Base-by-base conservation (phyloP, 2,113 vertebrate genomes). In the Gallinago jamesoni region DNA sequence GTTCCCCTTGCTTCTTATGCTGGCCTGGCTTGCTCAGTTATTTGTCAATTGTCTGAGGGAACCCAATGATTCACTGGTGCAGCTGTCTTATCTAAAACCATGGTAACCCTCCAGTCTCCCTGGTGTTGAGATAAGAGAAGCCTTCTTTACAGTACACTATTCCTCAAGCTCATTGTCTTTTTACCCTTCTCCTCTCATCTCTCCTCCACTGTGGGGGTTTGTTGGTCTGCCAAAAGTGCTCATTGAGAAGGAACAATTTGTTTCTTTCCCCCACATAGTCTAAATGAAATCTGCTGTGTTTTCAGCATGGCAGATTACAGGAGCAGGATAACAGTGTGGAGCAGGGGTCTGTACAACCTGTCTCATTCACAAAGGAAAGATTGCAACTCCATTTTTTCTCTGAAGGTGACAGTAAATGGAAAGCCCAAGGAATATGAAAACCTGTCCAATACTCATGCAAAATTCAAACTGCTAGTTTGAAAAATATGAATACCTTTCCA, bases 361-460 rank as follows among this genome's bases (percentile, higher is more conserved):
- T 7, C 27, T 69, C 9, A 14, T 24, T 60, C 23, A 64, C 23
- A 69, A 17, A 72, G 9, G 27, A 24, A 12, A 31, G 21, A 39
- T 2, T 28, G 8, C 4, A 43, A 35, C 60, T 73, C 30, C 6
- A 10, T 33, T 76, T 47, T 68, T 39, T 48, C 25, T 75, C 56
- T 56, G 18, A 33, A 47, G 53, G 8, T 22, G 23, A 43, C 11
- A 45, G 14, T 23, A 24, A 45, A 14, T 45, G 12, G 39, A 57
- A 82, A 85, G 23, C 37, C 72, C 2, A 85, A 60, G 6, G 13
- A 83, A 35, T 20, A 64, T 10, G 7, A 68, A 84, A 84, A 59
- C 1, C 4, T 47, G 9, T 28, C 7, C 6, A 67, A 33, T 64
- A 37, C 1, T 28, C n/a, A 33, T 3, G 19, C 1, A 27, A 60